Base-by-base conservation (phyloP, 2,888 invertebrate genomes). In the Drosophila subsilvestris region DNA sequence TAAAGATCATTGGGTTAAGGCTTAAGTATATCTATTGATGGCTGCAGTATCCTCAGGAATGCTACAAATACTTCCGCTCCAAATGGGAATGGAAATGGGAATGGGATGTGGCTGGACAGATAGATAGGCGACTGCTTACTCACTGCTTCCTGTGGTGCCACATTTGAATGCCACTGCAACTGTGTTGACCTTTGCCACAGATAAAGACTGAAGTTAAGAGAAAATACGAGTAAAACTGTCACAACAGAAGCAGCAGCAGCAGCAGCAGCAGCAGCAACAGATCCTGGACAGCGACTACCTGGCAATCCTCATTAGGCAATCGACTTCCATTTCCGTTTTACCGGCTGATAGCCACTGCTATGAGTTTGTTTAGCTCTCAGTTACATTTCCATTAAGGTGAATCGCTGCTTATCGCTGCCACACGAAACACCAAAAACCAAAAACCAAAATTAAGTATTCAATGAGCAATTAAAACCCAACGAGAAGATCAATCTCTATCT, bases 191-290 rank as follows among this genome's bases (percentile, higher is more conserved):
- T 86, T 79, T 78, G 73, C 48, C 32, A 18, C 3, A 65, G 65
- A 66, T 66, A 66, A 65, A 54, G 55, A 42, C 66, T 44, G 48
- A 43, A 66, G 27, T 44, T 55, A 17, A 9, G 48, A 66, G 66
- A 25, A 66, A 55, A 49, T 66, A 5, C 37, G 14, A 14, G 6
- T 74, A 80, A 80, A 84, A 79, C 81, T 86, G 83, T 86, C 83
- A 83, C 51, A 69, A 57, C 60, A 70, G 49, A 43, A 18, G 45
- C 10, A 47, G 54, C 6, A 25, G 3, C 10, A 47, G 12, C 10
- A 27, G 27, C 2, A 8, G 10, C n/a, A 32, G 5, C 10, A 47
- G 14, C 17, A 32, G 37, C 1, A 4, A 10, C 18, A 62, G 66
- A 66, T 55, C 66, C 66, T 66, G 66, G 37, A 48, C 42, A 10